phyloP scores from a whole-genome alignment of 2,888 invertebrate genomes.

The Chymomyza procnemis region DNA sequence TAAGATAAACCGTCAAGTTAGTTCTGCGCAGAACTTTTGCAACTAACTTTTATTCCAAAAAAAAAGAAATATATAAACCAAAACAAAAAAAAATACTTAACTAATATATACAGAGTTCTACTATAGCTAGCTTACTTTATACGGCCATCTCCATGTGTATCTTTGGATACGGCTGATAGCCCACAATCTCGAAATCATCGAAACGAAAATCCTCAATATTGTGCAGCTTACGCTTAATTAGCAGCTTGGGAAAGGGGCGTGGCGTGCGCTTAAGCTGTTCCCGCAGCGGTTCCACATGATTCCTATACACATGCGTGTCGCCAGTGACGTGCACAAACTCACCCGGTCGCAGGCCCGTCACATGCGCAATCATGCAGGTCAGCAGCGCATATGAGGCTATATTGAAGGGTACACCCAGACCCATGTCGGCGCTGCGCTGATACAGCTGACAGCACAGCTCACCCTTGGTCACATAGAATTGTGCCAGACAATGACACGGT shows the following conservation, averaged over 20 bases:
- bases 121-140: slow-evolving; percentile 7
- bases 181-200: slow-evolving; percentile 90
- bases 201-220: slow-evolving; percentile 91
- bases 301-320: slow-evolving; percentile 97
- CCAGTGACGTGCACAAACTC: slow-evolving; percentile 96
- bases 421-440: slow-evolving; percentile 97
- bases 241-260: slow-evolving; percentile 87
- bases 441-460: slow-evolving; percentile 94
- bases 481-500: slow-evolving; percentile 95
- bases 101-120: background rate
- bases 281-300: slow-evolving; percentile 90
- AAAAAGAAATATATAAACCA: too few relatives aligned
- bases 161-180: slow-evolving; percentile 92
- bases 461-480: slow-evolving; percentile 91
- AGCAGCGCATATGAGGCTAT: slow-evolving; percentile 96
- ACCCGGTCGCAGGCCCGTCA: slow-evolving; percentile 91
- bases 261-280: slow-evolving; percentile 88
- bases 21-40: background rate
- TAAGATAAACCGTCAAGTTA: background rate
- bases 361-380: slow-evolving; percentile 96
- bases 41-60: background rate
- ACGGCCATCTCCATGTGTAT: slow-evolving; percentile 90
- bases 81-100: background rate
- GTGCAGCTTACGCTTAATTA: slow-evolving; percentile 85
- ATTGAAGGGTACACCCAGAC: slow-evolving; percentile 97